Evolutionary conservation across 2,797 vertebrate species (phyloP).

Genomic region (Lerista edwardsae): DNA sequence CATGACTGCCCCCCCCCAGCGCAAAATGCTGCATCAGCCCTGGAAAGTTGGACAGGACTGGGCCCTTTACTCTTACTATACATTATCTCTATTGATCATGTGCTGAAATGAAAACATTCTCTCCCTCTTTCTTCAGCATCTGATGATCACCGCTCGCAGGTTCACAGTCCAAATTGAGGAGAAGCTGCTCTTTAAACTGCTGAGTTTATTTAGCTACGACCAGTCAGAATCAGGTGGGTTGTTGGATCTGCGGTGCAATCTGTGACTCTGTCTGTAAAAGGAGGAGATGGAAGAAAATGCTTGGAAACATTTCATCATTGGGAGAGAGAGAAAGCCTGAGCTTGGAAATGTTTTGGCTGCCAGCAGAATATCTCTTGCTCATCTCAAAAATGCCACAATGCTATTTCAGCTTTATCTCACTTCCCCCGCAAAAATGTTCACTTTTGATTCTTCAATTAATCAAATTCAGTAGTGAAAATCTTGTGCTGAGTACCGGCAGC

Average conservation of each 20-base stretch:
- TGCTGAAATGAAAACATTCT: too few species aligned
- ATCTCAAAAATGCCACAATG: too few species aligned
- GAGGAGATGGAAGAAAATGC: neutral
- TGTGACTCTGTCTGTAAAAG: neutral
- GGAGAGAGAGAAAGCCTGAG: neutral
- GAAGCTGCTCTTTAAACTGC: conserved; percentile 92
- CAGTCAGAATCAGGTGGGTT: conserved; percentile 86
- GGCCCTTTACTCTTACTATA: too few species aligned
- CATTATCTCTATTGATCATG: too few species aligned
- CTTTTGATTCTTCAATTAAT: neutral
- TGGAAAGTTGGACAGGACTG: too few species aligned
- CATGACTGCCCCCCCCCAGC: too few species aligned
- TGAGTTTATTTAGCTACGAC: conserved; percentile 93
- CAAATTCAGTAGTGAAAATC: neutral
- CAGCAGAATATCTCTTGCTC: neutral
- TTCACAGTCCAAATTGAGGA: conserved; percentile 97
- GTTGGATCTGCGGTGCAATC: neutral
- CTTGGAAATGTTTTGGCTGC: neutral
- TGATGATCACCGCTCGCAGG: conserved; percentile 91
- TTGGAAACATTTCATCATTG: neutral
- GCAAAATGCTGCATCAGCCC: too few species aligned
- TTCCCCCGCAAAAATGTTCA: neutral
- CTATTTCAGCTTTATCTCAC: neutral
- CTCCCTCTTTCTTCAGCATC: conserved; percentile 79
- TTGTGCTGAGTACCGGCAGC: neutral